These are phyloP conservation scores for Lycaon pictus DNA, from an alignment of 2,113 vertebrate species.

Conservation along the genomic window DNA sequence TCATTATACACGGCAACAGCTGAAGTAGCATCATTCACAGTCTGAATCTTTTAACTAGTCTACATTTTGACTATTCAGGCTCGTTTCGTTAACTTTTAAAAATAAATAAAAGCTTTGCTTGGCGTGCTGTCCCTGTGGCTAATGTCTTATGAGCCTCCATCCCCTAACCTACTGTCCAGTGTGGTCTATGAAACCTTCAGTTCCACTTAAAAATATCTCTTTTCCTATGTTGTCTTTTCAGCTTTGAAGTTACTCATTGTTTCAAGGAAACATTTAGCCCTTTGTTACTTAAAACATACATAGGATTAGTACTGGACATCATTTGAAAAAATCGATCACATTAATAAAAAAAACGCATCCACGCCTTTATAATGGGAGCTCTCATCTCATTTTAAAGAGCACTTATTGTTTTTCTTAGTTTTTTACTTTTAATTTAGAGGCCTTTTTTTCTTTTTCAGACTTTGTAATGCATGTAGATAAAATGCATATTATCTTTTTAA, in stretches of 20 bases:
- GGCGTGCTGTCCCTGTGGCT: slow-evolving; percentile 53
- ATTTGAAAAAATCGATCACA: not conserved
- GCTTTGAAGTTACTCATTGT: slow-evolving; percentile 10
- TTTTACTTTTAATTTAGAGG: not conserved
- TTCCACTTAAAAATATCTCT: slow-evolving; percentile 54
- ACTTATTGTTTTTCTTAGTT: not conserved
- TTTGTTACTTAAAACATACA: slow-evolving; percentile 19
- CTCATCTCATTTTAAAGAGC: not conserved
- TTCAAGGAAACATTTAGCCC: slow-evolving; percentile 64
- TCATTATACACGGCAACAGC: not conserved
- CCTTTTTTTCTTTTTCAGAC: not conserved
- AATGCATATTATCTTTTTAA: not conserved
- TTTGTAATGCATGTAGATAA: not conserved
- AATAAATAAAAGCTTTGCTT: slow-evolving; percentile 60
- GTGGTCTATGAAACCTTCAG: slow-evolving; percentile 56
- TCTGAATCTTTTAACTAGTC: not conserved
- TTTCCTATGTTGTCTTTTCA: slow-evolving; percentile 64
- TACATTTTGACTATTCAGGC: slow-evolving; percentile 60
- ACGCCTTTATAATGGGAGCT: not conserved
- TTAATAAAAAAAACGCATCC: not conserved
- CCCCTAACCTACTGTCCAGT: slow-evolving; percentile 30
- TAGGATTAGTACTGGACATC: not conserved
- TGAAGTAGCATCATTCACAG: not conserved
- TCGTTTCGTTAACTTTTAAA: slow-evolving; percentile 60
- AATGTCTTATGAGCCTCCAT: slow-evolving; percentile 25